These are phyloP conservation scores for Escarpia spicata DNA, from an alignment of 2,888 invertebrate species.

Conservation along the genomic window DNA sequence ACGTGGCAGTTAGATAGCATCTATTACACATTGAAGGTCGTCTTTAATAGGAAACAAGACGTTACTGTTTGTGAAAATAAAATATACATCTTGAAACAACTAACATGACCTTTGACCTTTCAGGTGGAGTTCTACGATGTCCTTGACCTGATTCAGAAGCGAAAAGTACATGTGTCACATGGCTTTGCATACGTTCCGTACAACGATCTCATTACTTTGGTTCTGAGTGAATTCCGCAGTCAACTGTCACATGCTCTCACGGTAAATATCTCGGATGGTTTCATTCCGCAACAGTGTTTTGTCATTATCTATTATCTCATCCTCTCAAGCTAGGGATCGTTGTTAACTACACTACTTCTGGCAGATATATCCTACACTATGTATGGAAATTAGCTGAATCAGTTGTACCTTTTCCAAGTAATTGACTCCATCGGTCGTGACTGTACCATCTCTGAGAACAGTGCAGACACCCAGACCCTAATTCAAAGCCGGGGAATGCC, in stretches of 20 bases:
- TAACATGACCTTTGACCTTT: conserved; percentile 69
- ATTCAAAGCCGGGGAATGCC: too few relatives aligned
- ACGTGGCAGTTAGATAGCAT: neutral
- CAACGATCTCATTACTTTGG: conserved; percentile 83
- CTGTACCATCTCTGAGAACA: too few relatives aligned
- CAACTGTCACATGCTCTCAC: conserved; percentile 76
- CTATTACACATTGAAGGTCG: neutral
- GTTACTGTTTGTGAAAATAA: neutral
- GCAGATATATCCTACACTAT: too few relatives aligned
- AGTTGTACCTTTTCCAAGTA: too few relatives aligned
- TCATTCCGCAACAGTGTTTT: neutral
- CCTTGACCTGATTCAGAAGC: conserved; percentile 80
- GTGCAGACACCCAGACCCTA: too few relatives aligned
- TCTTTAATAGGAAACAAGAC: neutral
- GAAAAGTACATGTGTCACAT: conserved; percentile 80
- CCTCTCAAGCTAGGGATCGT: too few relatives aligned
- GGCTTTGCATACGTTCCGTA: conserved; percentile 91
- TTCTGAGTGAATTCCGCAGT: conserved; percentile 80
- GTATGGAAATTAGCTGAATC: too few relatives aligned
- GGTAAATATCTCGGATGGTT: conserved; percentile 59
- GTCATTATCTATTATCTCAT: neutral
- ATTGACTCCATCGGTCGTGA: too few relatives aligned
- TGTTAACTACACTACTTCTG: too few relatives aligned
- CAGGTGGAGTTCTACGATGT: conserved; percentile 89
- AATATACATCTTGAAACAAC: neutral